A percentile compares a stretch with the other conserved stretches of the same genome.
Evolutionary conservation across 2,797 vertebrate genomes (phyloP).

Genomic region (Notamacropus eugenii): DNA sequence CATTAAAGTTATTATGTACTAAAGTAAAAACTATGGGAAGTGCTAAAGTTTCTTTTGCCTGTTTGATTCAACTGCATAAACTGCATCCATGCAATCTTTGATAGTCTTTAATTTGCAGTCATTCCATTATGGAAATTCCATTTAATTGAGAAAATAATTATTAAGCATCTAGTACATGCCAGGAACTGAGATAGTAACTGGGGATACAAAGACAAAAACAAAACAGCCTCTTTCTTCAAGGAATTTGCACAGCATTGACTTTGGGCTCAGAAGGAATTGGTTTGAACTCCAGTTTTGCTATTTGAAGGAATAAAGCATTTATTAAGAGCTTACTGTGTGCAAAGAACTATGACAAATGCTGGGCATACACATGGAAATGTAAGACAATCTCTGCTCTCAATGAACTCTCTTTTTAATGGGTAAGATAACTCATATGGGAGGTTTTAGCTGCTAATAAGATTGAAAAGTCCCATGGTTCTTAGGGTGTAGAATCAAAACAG

Average conservation of each 20-base stretch:
- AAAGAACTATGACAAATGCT: neutral
- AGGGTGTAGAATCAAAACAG: neutral
- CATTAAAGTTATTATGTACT: neutral
- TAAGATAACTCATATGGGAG: neutral
- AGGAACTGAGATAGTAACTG: neutral
- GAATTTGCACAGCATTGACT: neutral
- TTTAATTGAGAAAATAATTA: neutral
- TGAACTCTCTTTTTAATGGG: neutral
- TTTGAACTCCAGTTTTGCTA: neutral
- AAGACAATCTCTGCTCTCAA: neutral
- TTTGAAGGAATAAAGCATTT: neutral
- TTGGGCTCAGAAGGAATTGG: neutral
- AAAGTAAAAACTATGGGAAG: neutral
- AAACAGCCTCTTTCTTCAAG: neutral
- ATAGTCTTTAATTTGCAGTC: neutral
- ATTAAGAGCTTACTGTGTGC: neutral
- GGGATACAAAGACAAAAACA: neutral
- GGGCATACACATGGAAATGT: neutral
- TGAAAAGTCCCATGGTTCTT: neutral
- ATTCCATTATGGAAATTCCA: neutral
- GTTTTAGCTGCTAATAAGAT: neutral
- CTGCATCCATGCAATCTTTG: neutral
- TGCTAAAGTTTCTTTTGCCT: neutral
- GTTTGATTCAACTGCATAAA: neutral
- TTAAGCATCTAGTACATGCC: neutral